These are phyloP conservation scores for Elmis aenea DNA, from an alignment of 2,888 invertebrate genomes.

Conservation along the genomic window DNA sequence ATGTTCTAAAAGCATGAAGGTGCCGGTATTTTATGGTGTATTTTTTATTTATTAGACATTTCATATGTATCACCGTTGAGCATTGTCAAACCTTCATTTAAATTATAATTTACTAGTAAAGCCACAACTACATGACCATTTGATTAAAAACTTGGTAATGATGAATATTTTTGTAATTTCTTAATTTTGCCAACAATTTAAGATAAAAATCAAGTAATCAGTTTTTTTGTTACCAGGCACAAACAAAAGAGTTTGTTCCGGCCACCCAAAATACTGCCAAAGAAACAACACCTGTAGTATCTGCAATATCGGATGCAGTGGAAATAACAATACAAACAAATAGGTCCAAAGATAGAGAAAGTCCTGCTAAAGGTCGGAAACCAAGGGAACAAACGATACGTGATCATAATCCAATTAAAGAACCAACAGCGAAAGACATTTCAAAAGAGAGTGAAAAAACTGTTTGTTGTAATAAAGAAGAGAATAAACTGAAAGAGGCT, in stretches of 20 bases:
- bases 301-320: constrained; percentile 65
- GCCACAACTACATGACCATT: too few relatives aligned
- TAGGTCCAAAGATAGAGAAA: constrained; percentile 41
- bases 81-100: too few relatives aligned
- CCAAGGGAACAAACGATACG: constrained; percentile 24
- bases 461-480: constrained; percentile 15
- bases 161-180: too few relatives aligned
- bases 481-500: constrained; percentile 13
- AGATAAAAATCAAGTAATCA: too few relatives aligned
- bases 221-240: constrained; percentile 29
- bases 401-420: constrained; percentile 20
- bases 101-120: too few relatives aligned
- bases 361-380: constrained; percentile 42
- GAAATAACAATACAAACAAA: constrained; percentile 52
- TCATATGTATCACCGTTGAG: too few relatives aligned
- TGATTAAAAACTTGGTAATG: too few relatives aligned
- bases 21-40: too few relatives aligned
- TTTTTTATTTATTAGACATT: too few relatives aligned
- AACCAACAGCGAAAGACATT: constrained; percentile 9
- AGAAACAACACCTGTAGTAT: constrained; percentile 60
- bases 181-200: too few relatives aligned
- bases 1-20: too few relatives aligned
- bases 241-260: constrained; percentile 44
- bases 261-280: constrained; percentile 35
- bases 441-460: constrained; percentile 8